Base-by-base conservation (phyloP, 2,888 invertebrate genomes). In the Caradrina clavipalpis region DNA sequence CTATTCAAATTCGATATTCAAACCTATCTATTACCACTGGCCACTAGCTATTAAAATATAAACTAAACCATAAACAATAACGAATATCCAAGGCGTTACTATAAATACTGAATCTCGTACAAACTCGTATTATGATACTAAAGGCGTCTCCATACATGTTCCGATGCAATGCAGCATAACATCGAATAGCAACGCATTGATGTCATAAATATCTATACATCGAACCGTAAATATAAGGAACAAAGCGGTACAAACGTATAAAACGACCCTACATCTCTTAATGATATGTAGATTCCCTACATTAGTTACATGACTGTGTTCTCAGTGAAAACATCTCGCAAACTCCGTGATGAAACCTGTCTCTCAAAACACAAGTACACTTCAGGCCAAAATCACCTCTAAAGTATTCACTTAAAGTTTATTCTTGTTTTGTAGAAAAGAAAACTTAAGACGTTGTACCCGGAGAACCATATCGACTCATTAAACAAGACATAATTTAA, bases 401-500 rank as follows among this genome's bases (percentile, higher is more conserved):
- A 82, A 4, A 0, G 0, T 0, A 0, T 0, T 4, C 0, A 0
- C 0, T 2, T 67, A 81, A 84, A 80, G 81, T 78, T 73, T 11
- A 15, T 54, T 70, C 81, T 84, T 85, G 15, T 55, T 55, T 73
- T 59, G 19, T 17, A 13, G 0, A 0, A 2, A 13, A n/a, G 17
- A 58, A 13, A 45, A 81, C 64, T 82, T 91, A 84, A 42, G 80
- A 64, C 84, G 53, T 88, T 91, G 74, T 66, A 50, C 39, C 50
- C 61, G 51, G 76, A 56, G 73, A 66, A 62, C 84, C 78, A 91
- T 90, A 91, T 87, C 91, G 88, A 95, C 93, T 95, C 95, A 96
- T 96, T 96, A 96, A 95, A 95, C 94, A 95, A 94, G 95, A 94
- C 94, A 95, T 95, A 94, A 96, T 96, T 96, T 95, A 95, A 93